Percentiles rank a stretch among this genome's conserved stretches.
phyloP scores from a whole-genome alignment of 2,888 invertebrate genomes.

The Hypsopygia costalis region DNA sequence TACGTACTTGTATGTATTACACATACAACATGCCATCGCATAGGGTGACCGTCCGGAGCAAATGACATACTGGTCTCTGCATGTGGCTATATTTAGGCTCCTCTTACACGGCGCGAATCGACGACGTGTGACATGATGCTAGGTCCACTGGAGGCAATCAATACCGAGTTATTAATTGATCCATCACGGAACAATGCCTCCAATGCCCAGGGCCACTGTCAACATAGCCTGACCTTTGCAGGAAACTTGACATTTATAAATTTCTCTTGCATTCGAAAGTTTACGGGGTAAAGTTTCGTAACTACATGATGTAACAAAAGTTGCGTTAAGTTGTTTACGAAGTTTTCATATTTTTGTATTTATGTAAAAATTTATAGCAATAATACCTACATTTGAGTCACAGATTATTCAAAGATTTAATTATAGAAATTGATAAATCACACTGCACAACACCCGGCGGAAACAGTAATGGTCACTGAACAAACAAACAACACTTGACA shows the following conservation, averaged over 20 bases:
- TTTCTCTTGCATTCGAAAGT: slow-evolving; percentile 35
- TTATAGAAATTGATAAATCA: slow-evolving; percentile 14
- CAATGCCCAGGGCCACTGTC: slow-evolving; percentile 43
- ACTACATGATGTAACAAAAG: slow-evolving; percentile 30
- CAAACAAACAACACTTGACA: slow-evolving; percentile 27
- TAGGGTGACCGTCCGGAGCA: slow-evolving; percentile 39
- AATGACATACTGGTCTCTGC: slow-evolving; percentile 29
- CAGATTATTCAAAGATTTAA: background rate
- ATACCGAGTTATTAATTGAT: slow-evolving; percentile 51
- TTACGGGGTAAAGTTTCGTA: slow-evolving; percentile 23
- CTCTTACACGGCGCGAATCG: slow-evolving; percentile 41
- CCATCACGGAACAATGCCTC: slow-evolving; percentile 46
- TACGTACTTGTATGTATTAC: too few relatives aligned
- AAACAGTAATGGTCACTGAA: slow-evolving; percentile 8
- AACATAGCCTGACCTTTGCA: slow-evolving; percentile 36
- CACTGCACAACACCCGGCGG: slow-evolving; percentile 20
- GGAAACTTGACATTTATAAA: slow-evolving; percentile 41
- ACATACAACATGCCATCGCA: slow-evolving; percentile 13
- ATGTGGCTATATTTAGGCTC: slow-evolving; percentile 60
- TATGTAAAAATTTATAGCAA: background rate
- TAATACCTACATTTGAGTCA: too few relatives aligned
- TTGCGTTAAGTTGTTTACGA: slow-evolving; percentile 32
- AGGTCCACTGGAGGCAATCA: slow-evolving; percentile 52
- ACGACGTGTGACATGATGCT: slow-evolving; percentile 55
- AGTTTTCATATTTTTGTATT: slow-evolving; percentile 16